Evolutionary conservation across 2,888 invertebrate genomes (phyloP), one percentile per base, ranked within the genome.

Genomic region (Sussaba pulchella): DNA sequence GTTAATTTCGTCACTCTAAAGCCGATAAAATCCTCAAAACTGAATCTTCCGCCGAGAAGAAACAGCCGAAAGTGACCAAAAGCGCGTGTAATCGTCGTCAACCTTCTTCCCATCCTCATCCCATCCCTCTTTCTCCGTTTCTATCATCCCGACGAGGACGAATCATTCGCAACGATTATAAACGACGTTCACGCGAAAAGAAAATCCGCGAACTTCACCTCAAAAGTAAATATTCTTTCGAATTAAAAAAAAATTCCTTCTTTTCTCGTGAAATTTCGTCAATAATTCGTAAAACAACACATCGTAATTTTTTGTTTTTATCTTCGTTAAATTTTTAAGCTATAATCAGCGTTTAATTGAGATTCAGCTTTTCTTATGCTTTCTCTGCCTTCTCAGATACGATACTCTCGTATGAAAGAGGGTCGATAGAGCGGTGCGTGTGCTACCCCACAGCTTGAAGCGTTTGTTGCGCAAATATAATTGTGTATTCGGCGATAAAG

Each of bases 391-490:
- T 85, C 88, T 88, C 78, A 89, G 82, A 83, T 89, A 86, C 73
- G 87, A 87, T 45, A 88, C 87, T 70, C 89, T 89, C 74, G 85
- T 85, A 74, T 85, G 87, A 83, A 90, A 88, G 67, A 89, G 87
- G 84, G 87, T 87, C 72, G 90, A 87, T 69, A 90, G 85, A 80
- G 88, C 88, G 75, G 87, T 89, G 85, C 89, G 88, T 82, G 88
- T 88, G 85, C 84, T 88, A 83, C 86, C 85, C 90, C 90, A 90
- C 76, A 89, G 86, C 85, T 88, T 89, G 82, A 90, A 91, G 88
- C 90, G 88, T 87, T 88, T 89, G 86, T 88, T 89, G 87, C 88
- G 89, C 85, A 88, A 86, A 82, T 90, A 91, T 83, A 90, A 85
- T 82, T 89, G 87, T 86, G 88, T 87, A 73, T 87, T 88, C 59